A percentile compares a stretch with the other conserved stretches of the same genome.
phyloP scores from a whole-genome alignment of 30 jellyfish, hydroid and myxozoan genomes.

The Cassiopea xamachana region DNA sequence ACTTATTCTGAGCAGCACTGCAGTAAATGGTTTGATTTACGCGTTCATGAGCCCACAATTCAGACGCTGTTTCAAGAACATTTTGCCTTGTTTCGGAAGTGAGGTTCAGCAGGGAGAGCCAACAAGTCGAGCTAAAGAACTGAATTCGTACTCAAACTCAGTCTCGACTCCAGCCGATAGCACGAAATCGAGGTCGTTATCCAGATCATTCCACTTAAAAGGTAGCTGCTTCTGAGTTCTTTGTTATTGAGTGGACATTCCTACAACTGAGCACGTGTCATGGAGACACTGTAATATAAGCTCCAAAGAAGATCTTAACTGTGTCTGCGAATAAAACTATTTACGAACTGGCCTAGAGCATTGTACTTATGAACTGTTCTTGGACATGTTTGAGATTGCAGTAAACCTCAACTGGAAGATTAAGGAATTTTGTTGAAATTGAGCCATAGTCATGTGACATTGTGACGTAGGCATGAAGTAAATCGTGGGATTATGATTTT shows the following conservation, averaged over 20 bases:
- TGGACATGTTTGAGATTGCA: no score
- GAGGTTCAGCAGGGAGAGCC: slow-evolving; percentile 35
- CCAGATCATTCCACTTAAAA: slow-evolving; percentile 21
- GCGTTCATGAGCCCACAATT: slow-evolving; percentile 93
- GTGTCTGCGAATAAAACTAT: no score
- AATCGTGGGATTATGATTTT: no score
- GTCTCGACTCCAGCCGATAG: slow-evolving; percentile 32
- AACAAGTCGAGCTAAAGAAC: slow-evolving; percentile 69
- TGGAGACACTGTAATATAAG: no score
- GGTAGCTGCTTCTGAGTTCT: slow-evolving; percentile 4
- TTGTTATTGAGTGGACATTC: not conserved
- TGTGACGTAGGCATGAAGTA: no score
- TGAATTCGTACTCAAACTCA: slow-evolving; percentile 65
- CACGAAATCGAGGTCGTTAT: slow-evolving; percentile 42
- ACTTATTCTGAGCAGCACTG: slow-evolving; percentile 82
- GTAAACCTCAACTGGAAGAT: no score
- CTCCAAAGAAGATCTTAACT: no score
- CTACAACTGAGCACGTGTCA: no score
- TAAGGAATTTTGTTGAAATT: no score
- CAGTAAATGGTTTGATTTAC: slow-evolving; percentile 85
- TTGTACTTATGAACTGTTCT: no score
- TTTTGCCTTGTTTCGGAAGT: slow-evolving; percentile 62
- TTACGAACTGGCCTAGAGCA: no score
- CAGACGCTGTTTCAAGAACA: slow-evolving; percentile 70
- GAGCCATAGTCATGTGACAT: no score